Evolutionary conservation across 2,888 invertebrate genomes (phyloP).

Genomic region (Tipula confusa): DNA sequence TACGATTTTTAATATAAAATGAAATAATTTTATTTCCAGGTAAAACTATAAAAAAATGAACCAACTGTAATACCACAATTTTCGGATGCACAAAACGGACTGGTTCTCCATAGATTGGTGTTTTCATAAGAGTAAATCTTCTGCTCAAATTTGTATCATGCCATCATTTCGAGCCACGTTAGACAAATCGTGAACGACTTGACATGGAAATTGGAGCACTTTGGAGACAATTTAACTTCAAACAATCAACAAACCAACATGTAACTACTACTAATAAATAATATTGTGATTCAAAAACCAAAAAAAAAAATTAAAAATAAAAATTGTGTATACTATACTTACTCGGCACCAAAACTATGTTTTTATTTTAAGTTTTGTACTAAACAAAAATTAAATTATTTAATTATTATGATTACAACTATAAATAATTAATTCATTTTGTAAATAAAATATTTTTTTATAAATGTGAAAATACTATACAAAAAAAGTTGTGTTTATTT

Average conservation of each 20-base stretch:
- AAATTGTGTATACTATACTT: background rate
- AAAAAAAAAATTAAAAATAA: background rate
- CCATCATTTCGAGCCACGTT: background rate
- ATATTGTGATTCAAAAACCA: background rate
- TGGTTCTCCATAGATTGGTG: background rate
- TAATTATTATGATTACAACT: background rate
- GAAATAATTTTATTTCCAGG: background rate
- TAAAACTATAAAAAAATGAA: background rate
- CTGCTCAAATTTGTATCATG: background rate
- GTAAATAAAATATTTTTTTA: constrained; percentile 21
- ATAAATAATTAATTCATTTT: background rate
- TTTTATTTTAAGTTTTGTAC: background rate
- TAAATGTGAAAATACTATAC: constrained; percentile 12
- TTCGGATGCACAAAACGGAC: background rate
- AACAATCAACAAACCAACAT: background rate
- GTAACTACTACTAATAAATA: background rate
- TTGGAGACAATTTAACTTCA: background rate
- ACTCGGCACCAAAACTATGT: background rate
- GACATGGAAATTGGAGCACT: background rate
- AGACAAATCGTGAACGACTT: background rate
- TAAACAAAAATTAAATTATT: background rate
- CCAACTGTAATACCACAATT: background rate
- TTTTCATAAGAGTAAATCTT: background rate
- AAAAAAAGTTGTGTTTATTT: background rate
- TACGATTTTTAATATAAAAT: too few species aligned